phyloP scores from a whole-genome alignment of 2,888 invertebrate species.

The Plebejus melissa region DNA sequence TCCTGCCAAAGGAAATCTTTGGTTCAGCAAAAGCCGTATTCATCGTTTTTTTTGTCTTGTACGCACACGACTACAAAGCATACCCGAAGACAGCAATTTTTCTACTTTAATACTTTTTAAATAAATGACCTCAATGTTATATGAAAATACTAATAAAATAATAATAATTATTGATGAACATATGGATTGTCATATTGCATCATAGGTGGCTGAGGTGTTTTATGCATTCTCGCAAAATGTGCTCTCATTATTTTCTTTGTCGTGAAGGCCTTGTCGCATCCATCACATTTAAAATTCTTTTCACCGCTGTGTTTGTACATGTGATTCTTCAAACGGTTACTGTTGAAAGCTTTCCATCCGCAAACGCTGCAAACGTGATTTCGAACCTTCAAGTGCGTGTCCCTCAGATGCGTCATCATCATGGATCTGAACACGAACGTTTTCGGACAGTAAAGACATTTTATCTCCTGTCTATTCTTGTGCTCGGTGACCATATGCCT shows the following conservation, averaged over 20 bases:
- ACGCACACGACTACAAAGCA: too few relatives aligned
- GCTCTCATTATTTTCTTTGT: slow-evolving; percentile 70
- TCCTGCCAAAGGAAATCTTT: too few relatives aligned
- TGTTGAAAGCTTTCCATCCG: slow-evolving; percentile 67
- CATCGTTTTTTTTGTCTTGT: too few relatives aligned
- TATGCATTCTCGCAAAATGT: slow-evolving; percentile 65
- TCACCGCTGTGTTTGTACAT: slow-evolving; percentile 73
- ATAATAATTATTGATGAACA: slow-evolving; percentile 41
- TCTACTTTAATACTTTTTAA: too few relatives aligned
- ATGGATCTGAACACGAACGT: slow-evolving; percentile 67
- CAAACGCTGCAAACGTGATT: slow-evolving; percentile 64
- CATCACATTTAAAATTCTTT: slow-evolving; percentile 68
- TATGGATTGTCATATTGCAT: slow-evolving; percentile 52
- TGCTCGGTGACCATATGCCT: slow-evolving; percentile 66
- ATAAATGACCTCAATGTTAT: too few relatives aligned
- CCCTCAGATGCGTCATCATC: slow-evolving; percentile 70
- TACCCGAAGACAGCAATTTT: too few relatives aligned
- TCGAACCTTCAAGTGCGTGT: slow-evolving; percentile 63
- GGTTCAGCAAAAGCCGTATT: too few relatives aligned
- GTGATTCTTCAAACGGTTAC: slow-evolving; percentile 71
- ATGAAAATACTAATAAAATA: background rate
- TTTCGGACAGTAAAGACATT: slow-evolving; percentile 68
- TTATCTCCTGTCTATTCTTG: slow-evolving; percentile 60
- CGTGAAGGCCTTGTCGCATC: slow-evolving; percentile 65
- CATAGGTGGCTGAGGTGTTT: slow-evolving; percentile 43